Percentiles rank a stretch among this genome's conserved stretches.
Conservation (phyloP, 2,797 vertebrate species). For the Acridotheres tristis region DNA sequence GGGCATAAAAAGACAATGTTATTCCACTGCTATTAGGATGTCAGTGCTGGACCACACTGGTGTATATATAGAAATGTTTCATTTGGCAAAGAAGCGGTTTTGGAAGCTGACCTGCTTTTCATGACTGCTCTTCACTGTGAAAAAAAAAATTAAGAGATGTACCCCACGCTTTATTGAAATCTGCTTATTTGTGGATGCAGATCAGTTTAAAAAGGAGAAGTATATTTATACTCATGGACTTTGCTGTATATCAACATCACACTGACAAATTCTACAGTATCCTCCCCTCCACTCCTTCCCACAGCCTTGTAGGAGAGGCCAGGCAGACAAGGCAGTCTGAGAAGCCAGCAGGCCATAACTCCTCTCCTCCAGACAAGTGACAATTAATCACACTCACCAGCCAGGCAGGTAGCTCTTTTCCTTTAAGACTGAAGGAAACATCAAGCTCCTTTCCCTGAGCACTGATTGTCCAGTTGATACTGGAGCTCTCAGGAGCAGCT, state of each 20-base stretch:
- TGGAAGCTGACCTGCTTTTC: constrained; percentile 10
- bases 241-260: neutral
- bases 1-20: neutral
- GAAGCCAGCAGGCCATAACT: constrained; percentile 53
- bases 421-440: constrained; percentile 36
- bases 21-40: neutral
- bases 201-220: neutral
- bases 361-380: constrained; percentile 9
- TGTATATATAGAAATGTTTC: neutral
- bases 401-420: constrained; percentile 48
- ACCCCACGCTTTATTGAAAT: neutral
- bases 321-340: constrained; percentile 28
- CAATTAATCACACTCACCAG: constrained; percentile 55
- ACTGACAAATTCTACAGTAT: neutral
- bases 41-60: neutral
- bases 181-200: constrained; percentile 7
- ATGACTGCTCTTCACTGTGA: neutral
- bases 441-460: neutral
- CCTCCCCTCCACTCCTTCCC: neutral
- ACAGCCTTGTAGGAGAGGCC: neutral
- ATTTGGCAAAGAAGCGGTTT: constrained; percentile 14
- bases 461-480: constrained; percentile 12
- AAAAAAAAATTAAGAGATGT: neutral
- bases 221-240: neutral
- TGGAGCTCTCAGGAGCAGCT: neutral